Conservation (phyloP, 2,888 invertebrate species). For the Eucera pruinosa region DNA sequence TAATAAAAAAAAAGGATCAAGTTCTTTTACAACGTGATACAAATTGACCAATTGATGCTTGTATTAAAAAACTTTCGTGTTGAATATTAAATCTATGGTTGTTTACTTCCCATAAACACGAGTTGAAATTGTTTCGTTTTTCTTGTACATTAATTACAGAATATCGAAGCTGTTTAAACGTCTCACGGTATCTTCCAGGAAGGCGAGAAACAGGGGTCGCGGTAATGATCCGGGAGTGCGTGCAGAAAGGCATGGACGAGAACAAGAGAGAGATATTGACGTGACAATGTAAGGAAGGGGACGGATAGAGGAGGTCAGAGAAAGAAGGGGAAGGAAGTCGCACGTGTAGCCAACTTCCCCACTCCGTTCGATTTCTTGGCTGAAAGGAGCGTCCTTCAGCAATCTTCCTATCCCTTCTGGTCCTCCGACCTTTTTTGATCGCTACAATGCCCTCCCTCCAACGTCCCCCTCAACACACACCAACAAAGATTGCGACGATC, state of each 20-base stretch:
- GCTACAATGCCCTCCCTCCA: slow-evolving; percentile 24
- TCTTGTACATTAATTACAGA: no score
- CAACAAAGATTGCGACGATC: slow-evolving; percentile 38
- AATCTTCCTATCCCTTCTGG: slow-evolving; percentile 60
- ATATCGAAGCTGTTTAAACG: neutral
- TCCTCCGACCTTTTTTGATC: slow-evolving; percentile 54
- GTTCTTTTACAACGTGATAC: no score
- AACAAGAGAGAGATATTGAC: neutral
- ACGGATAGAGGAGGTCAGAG: slow-evolving; percentile 31
- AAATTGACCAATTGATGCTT: no score
- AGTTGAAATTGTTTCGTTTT: no score
- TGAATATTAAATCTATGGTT: no score
- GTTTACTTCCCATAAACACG: no score
- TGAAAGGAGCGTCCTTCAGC: slow-evolving; percentile 71
- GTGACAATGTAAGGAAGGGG: neutral
- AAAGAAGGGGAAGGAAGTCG: slow-evolving; percentile 56
- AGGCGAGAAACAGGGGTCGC: slow-evolving; percentile 30
- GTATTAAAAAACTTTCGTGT: no score
- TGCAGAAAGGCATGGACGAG: slow-evolving; percentile 24
- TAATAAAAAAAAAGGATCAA: no score
- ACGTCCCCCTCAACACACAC: neutral
- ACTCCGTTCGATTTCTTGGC: slow-evolving; percentile 50
- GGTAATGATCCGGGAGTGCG: slow-evolving; percentile 43
- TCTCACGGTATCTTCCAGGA: slow-evolving; percentile 17
- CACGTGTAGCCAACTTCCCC: slow-evolving; percentile 69